Base-by-base conservation (phyloP, 2,888 invertebrate genomes). In the Keiferia lycopersicella region DNA sequence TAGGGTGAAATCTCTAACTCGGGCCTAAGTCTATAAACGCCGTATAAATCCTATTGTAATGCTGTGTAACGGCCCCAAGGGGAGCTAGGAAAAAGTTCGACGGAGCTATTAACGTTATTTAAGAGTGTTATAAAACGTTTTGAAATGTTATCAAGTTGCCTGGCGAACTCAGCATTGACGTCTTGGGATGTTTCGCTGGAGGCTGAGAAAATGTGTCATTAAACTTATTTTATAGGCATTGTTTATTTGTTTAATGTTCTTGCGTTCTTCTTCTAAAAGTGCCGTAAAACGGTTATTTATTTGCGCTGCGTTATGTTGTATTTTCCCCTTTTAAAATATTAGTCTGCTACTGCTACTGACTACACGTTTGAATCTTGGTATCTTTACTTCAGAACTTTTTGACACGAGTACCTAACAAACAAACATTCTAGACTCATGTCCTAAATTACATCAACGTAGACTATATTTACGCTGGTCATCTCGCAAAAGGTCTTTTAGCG, bases 41-140 rank as follows among this genome's bases (percentile, higher is more conserved):
- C 76, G 76, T 81, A 89, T 90, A 90, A 90, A 90, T 89, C 89
- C 86, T 83, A 80, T 81, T 82, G 83, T 84, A 81, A 84, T 84
- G 81, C 82, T 83, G 75, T 81, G 83, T 90, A 88, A 90, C 87
- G 84, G 87, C 84, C 80, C 81, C 83, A 81, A 81, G 84, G 84
- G 88, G 86, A 83, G 84, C 85, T 83, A 78, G 83, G 88, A 87
- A 89, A 88, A 88, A 88, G 85, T 90, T 87, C 83, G 80, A 73
- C 79, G 79, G 81, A 78, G 87, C 89, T 87, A 90, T 90, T 88
- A 90, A 89, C 82, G 86, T 90, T 89, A 89, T 90, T 90, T 89
- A 90, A 89, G 88, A 81, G 83, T 82, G 88, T 87, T 88, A 88
- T 88, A 89, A 90, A 90, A 79, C 86, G 87, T 84, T 90, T 87